Percentiles rank a stretch among this genome's conserved stretches.
These are phyloP conservation scores for Meriones unguiculatus DNA, from an alignment of 2,113 vertebrate genomes.

Conservation along the genomic window DNA sequence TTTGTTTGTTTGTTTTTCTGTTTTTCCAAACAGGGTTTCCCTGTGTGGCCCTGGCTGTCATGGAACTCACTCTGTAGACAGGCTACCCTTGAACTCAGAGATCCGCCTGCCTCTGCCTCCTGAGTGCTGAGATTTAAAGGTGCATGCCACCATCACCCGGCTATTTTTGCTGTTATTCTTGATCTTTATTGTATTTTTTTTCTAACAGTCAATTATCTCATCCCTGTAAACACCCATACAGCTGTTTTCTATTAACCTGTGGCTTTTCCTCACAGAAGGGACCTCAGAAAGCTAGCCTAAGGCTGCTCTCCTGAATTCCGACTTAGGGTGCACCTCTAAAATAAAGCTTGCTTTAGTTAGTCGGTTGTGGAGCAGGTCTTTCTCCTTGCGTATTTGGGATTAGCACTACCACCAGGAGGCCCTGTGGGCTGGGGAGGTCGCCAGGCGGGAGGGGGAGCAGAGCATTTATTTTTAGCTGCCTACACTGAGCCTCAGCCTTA, in stretches of 20 bases:
- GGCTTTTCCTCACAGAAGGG: not conserved
- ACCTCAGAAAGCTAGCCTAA: not conserved
- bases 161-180: not conserved
- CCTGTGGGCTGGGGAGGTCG: constrained; percentile 58
- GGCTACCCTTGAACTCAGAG: not conserved
- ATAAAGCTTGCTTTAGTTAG: not conserved
- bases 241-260: too few relatives aligned
- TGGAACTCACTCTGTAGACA: not conserved
- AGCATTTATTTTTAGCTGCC: constrained; percentile 80
- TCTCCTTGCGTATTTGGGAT: not conserved
- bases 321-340: not conserved
- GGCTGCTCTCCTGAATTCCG: not conserved
- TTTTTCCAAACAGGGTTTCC: not conserved
- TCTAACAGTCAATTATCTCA: not conserved
- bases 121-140: not conserved
- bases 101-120: not conserved
- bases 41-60: not conserved
- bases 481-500: constrained; percentile 74
- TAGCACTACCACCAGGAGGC: not conserved
- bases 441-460: constrained; percentile 53
- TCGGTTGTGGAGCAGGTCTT: not conserved
- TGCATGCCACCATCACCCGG: not conserved
- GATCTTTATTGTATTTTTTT: not conserved
- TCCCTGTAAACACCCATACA: not conserved
- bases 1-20: too few relatives aligned